phyloP scores from a whole-genome alignment of 2,797 vertebrate species.

The Manis crassicaudata region DNA sequence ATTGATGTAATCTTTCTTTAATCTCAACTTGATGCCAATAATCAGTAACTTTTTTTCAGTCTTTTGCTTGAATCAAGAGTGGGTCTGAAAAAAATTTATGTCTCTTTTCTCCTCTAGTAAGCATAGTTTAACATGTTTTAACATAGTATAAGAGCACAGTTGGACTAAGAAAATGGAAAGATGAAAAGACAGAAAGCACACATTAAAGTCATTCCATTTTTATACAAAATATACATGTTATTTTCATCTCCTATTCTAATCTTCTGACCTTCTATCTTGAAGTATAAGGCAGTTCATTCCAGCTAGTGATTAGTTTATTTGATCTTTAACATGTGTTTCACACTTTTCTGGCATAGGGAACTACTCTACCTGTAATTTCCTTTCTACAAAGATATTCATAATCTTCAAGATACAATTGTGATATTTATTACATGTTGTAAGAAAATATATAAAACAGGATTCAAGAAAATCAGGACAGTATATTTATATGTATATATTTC shows the following conservation, averaged over 20 bases:
- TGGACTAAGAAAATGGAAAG: background rate
- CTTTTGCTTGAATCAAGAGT: background rate
- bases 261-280: background rate
- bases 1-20: background rate
- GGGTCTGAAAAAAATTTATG: background rate
- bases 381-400: background rate
- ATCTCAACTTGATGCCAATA: background rate
- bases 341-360: background rate
- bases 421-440: background rate
- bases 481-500: background rate
- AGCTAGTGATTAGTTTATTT: background rate
- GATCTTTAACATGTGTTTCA: background rate
- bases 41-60: background rate
- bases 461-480: background rate
- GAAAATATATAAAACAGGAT: too few species aligned
- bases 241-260: background rate
- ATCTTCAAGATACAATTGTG: background rate
- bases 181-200: background rate
- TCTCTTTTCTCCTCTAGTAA: background rate
- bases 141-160: background rate
- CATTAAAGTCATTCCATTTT: background rate
- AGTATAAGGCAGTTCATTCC: background rate
- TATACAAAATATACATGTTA: background rate
- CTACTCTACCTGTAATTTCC: background rate
- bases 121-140: constrained; percentile 20